Conservation (phyloP, 1,140 invertebrate genomes). For the Meloidogyne exigua region DNA sequence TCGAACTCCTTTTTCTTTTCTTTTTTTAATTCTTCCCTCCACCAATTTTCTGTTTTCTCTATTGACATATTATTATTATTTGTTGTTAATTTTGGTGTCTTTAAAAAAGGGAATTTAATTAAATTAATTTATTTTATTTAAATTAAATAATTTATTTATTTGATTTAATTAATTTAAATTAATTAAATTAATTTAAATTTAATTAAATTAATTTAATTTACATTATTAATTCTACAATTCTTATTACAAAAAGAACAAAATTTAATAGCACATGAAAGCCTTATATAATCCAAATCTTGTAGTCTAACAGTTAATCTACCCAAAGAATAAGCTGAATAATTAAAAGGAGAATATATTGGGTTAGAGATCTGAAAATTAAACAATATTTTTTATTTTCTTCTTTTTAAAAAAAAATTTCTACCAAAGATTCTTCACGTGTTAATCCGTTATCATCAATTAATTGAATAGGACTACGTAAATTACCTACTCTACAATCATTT, state of each 20-base stretch:
- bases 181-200: neutral
- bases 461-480: constrained; percentile 40
- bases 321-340: constrained; percentile 35
- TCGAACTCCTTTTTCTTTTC: neutral
- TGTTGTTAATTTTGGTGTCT: neutral
- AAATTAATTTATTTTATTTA: constrained; percentile 1
- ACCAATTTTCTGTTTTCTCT: constrained; percentile 15
- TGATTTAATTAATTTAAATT: neutral
- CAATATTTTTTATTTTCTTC: too few relatives aligned
- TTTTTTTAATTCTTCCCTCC: constrained; percentile 19
- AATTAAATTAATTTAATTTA: neutral
- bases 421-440: constrained; percentile 44
- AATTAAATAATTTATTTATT: too few relatives aligned
- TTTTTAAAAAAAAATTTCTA: too few relatives aligned
- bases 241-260: constrained; percentile 47
- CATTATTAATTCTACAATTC: constrained; percentile 28
- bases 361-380: neutral
- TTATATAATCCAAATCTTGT: constrained; percentile 39
- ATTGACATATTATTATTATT: constrained; percentile 19
- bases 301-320: constrained; percentile 53
- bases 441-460: constrained; percentile 28
- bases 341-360: neutral
- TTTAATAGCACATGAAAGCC: constrained; percentile 47
- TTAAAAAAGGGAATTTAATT: neutral
- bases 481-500: constrained; percentile 55